Evolutionary conservation across 2,888 invertebrate species (phyloP).

Genomic region (Tachina fera): DNA sequence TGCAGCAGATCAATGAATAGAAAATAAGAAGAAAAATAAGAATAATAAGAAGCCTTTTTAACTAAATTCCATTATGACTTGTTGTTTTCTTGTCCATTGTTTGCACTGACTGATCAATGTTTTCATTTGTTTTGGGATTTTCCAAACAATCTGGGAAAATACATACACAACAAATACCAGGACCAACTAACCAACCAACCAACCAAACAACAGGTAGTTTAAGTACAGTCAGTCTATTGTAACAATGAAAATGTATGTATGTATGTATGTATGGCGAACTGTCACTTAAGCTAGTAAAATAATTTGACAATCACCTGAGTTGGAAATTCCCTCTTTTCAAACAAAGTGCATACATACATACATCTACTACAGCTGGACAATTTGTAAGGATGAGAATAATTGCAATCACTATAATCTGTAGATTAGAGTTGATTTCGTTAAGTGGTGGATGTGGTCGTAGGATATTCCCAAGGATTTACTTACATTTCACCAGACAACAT

Average conservation of each 20-base stretch:
- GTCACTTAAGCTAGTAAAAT: conserved; percentile 50
- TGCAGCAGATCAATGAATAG: conserved; percentile 51
- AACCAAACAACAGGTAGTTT: conserved; percentile 46
- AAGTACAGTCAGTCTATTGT: conserved; percentile 28
- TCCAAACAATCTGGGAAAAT: conserved; percentile 70
- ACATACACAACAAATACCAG: conserved; percentile 51
- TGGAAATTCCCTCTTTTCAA: conserved; percentile 31
- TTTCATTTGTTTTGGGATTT: conserved; percentile 69
- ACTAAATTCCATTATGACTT: conserved; percentile 69
- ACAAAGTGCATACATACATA: conserved; percentile 2
- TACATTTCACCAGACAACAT: conserved; percentile 11
- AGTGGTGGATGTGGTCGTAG: conserved; percentile 33
- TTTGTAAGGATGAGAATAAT: conserved; percentile 44
- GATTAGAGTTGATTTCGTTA: conserved; percentile 67
- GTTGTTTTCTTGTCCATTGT: conserved; percentile 56
- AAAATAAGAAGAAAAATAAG: not conserved
- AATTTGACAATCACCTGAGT: conserved; percentile 39
- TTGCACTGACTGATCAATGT: conserved; percentile 67
- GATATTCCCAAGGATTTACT: conserved; percentile 24
- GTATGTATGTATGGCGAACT: not conserved
- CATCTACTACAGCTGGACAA: conserved; percentile 31
- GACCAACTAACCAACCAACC: not conserved
- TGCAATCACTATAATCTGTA: conserved; percentile 60
- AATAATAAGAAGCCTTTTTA: conserved; percentile 37
- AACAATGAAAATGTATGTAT: not conserved